These are phyloP conservation scores for Coendou prehensilis DNA, from an alignment of 2,797 vertebrate species.

Conservation along the genomic window DNA sequence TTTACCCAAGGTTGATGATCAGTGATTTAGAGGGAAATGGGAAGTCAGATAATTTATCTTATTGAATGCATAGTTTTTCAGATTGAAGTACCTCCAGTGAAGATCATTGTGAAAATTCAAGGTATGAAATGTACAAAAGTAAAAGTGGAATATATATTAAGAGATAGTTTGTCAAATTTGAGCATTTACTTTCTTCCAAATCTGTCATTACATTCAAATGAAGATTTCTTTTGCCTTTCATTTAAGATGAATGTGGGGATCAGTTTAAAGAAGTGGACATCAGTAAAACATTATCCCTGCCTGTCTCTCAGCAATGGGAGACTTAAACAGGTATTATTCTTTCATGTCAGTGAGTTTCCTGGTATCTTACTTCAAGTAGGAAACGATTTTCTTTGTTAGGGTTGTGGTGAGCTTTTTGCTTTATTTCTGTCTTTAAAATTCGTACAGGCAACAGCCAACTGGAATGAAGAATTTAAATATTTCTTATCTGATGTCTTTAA, in stretches of 20 bases:
- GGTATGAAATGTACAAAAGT: background rate
- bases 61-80: background rate
- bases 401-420: background rate
- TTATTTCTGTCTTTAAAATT: background rate
- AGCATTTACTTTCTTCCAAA: background rate
- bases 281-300: background rate
- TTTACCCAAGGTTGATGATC: background rate
- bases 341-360: background rate
- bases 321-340: background rate
- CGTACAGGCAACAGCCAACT: background rate
- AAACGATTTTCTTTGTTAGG: background rate
- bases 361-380: background rate
- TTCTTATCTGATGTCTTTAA: background rate
- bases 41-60: background rate
- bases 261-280: background rate
- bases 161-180: background rate
- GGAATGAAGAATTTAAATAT: background rate
- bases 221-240: slow-evolving; percentile 36
- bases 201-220: background rate
- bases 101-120: background rate
- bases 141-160: slow-evolving; percentile 14
- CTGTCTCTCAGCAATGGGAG: background rate
- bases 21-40: background rate
- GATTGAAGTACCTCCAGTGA: background rate
- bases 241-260: background rate